These are phyloP conservation scores for Chaitophorus viminalis DNA, from an alignment of 2,888 invertebrate genomes.

Conservation along the genomic window DNA sequence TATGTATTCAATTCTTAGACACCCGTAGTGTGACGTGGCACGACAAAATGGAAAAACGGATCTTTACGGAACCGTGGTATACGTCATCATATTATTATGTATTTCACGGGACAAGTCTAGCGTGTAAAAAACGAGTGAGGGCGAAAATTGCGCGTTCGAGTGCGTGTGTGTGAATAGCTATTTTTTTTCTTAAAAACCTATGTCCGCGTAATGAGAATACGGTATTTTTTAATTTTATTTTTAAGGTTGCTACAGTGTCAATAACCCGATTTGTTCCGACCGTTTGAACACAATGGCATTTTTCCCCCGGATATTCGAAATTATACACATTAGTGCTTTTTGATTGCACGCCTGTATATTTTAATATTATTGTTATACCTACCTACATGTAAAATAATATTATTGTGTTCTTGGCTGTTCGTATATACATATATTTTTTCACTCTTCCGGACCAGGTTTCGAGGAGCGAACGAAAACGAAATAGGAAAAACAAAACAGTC, in stretches of 20 bases:
- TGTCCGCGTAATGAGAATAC: neutral
- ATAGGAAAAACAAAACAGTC: slow-evolving; percentile 42
- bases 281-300: slow-evolving; percentile 56
- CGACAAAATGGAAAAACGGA: neutral
- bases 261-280: slow-evolving; percentile 58
- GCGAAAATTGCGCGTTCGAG: neutral
- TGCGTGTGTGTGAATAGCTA: neutral
- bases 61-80: neutral
- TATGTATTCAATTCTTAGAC: neutral
- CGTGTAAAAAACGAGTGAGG: slow-evolving; percentile 2
- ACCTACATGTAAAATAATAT: neutral
- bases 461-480: too few relatives aligned
- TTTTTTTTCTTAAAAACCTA: neutral
- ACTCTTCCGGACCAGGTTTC: too few relatives aligned
- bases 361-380: neutral
- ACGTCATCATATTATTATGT: too few relatives aligned
- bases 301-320: slow-evolving; percentile 50
- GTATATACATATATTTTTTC: slow-evolving; percentile 9
- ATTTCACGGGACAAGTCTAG: neutral
- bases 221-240: neutral
- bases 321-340: slow-evolving; percentile 57
- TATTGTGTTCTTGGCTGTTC: neutral
- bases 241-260: slow-evolving; percentile 36
- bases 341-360: slow-evolving; percentile 25
- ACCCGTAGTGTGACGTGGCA: neutral